Conservation (phyloP, 2,888 invertebrate species). For the Polydrusus tereticollis region DNA sequence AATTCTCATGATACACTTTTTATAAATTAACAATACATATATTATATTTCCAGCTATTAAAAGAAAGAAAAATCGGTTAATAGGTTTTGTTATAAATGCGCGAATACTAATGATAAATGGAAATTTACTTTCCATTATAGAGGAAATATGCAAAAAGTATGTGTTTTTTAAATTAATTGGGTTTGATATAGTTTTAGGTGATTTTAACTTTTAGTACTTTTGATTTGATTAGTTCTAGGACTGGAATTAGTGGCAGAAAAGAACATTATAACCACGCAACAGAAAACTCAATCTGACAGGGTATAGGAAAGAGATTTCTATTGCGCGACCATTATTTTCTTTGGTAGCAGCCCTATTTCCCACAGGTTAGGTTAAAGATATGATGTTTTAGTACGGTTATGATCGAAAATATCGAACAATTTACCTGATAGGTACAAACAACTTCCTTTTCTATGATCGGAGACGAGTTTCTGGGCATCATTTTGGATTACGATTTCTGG, state of each 20-base stretch:
- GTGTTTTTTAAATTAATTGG: no score
- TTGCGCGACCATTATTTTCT: no score
- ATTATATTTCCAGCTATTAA: background rate
- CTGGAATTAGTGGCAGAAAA: no score
- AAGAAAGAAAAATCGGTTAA: background rate
- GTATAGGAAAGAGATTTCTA: no score
- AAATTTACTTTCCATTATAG: background rate
- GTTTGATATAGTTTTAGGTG: no score
- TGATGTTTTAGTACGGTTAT: conserved; percentile 30
- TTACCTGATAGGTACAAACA: conserved; percentile 78
- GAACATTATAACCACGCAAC: no score
- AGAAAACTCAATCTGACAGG: no score
- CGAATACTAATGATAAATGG: background rate
- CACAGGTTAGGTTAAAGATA: conserved; percentile 7
- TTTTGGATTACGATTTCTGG: conserved; percentile 55
- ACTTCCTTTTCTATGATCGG: conserved; percentile 78
- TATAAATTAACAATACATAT: conserved; percentile 12
- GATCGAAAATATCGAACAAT: conserved; percentile 17
- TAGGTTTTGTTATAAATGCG: background rate
- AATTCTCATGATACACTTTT: conserved; percentile 37
- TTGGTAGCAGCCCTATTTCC: background rate
- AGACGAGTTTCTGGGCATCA: conserved; percentile 74
- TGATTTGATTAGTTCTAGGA: background rate
- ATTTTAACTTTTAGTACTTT: background rate
- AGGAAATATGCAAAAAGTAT: background rate